Evolutionary conservation across 2,888 invertebrate species (phyloP).

Genomic region (Drosophila paucipuncta): DNA sequence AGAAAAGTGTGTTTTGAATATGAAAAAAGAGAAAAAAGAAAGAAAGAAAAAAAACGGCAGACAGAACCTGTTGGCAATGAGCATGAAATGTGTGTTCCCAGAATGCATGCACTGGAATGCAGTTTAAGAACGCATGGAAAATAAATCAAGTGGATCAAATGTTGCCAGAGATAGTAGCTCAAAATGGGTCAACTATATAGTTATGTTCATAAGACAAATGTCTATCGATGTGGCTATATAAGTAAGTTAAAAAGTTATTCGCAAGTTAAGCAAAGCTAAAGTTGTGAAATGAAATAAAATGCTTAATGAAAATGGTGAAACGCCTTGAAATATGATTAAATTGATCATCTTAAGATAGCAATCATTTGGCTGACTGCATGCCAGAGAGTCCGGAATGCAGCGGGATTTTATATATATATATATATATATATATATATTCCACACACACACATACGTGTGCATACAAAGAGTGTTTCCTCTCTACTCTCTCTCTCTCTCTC

Average conservation of each 20-base stretch:
- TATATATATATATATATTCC: background rate
- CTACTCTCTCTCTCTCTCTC: background rate
- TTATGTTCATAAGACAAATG: too few species aligned
- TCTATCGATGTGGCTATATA: too few species aligned
- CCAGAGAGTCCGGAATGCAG: conserved; percentile 32
- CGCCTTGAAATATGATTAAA: conserved; percentile 22
- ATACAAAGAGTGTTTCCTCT: background rate
- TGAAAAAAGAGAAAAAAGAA: background rate
- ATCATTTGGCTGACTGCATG: conserved; percentile 55
- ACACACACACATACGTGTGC: background rate
- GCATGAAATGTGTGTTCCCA: conserved; percentile 5
- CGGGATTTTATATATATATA: background rate
- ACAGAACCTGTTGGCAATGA: conserved; percentile 20
- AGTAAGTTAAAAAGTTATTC: too few species aligned
- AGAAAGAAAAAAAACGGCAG: background rate
- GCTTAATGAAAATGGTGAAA: background rate
- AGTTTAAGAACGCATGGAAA: background rate
- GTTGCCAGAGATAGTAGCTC: background rate
- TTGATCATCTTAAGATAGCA: conserved; percentile 51
- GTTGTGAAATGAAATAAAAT: too few species aligned
- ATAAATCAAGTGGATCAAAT: background rate
- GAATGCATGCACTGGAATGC: conserved; percentile 3
- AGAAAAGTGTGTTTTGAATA: conserved; percentile 31
- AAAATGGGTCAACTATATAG: background rate
- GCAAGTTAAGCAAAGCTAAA: too few species aligned